Conservation (phyloP, 2,113 vertebrate species). For the Plectropomus leopardus region DNA sequence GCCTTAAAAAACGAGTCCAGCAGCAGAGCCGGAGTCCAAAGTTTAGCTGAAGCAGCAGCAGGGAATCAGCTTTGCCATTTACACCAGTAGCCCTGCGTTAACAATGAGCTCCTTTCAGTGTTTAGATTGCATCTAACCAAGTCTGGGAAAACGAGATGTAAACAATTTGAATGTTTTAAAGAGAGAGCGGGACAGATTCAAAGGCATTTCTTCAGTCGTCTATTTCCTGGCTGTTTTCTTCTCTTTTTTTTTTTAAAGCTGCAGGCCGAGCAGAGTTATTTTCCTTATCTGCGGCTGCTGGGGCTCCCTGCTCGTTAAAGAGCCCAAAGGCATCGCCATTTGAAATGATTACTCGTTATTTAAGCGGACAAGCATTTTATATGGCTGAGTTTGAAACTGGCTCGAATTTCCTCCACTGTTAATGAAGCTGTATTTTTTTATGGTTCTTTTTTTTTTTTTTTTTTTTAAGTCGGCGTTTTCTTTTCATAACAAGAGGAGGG, state of each 20-base stretch:
- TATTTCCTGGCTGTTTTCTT: conserved; percentile 30
- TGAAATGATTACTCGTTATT: conserved; percentile 78
- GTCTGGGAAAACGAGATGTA: conserved; percentile 78
- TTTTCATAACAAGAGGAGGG: conserved; percentile 66
- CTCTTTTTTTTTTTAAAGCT: neutral
- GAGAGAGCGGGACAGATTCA: conserved; percentile 56
- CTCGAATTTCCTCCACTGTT: conserved; percentile 72
- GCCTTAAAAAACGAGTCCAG: neutral
- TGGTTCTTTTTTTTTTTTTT: conserved; percentile 41
- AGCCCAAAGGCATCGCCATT: conserved; percentile 65
- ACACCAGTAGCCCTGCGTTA: conserved; percentile 20
- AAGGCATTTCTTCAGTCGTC: conserved; percentile 46
- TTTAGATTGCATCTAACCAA: conserved; percentile 78
- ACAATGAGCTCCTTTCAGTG: conserved; percentile 74
- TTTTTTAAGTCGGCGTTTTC: conserved; percentile 39
- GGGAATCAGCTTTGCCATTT: neutral
- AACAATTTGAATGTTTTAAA: conserved; percentile 76
- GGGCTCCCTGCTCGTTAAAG: conserved; percentile 74
- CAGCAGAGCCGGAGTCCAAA: conserved; percentile 10
- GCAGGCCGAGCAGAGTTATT: conserved; percentile 51
- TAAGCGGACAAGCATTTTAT: conserved; percentile 75
- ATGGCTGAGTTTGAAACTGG: conserved; percentile 72
- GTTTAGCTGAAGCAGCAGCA: conserved; percentile 15
- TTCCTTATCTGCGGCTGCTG: conserved; percentile 73
- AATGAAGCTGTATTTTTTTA: conserved; percentile 80